Base-by-base conservation (phyloP, 2,888 invertebrate species). In the Pilophorus perplexus region DNA sequence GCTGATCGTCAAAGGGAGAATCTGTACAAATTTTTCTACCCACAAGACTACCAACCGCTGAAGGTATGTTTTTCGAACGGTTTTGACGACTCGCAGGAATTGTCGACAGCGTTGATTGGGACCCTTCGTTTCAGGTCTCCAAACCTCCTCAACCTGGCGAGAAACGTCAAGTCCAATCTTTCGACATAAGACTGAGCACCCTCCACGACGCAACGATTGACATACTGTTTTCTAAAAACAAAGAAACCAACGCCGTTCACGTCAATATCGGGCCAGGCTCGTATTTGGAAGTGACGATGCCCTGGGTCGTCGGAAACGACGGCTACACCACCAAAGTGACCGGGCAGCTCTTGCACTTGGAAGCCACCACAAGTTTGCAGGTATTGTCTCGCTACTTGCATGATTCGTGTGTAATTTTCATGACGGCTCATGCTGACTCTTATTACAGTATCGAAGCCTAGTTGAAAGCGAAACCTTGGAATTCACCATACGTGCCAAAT, bases 1-100 rank as follows among this genome's bases (percentile, higher is more conserved):
- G 98, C 97, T 2, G 98, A 99, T 76, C 83, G 96, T 57, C 98
- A 99, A 77, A 84, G 98, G 70, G 96, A 96, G 76, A 88, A 92
- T 78, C 80, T 99, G 28, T 97, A 93, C 79, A 92, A 88, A 78
- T 95, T 97, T 78, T 99, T 99, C 80, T 97, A 91, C 76, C 98
- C 95, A 5, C 87, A 89, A 71, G 89, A 91, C 76, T 92, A 87
- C 78, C 85, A 88, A 74, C 85, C 87, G 67, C 81, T 91, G 76
- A 85, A 86, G 77, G 84, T 75, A 71, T 67, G 28, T 46, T n/a
- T n/a, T n/a, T n/a, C n/a, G n/a, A n/a, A n/a, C n/a, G n/a, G n/a
- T n/a, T n/a, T n/a, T n/a, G n/a, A n/a, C n/a, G n/a, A n/a, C n/a
- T n/a, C n/a, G n/a, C n/a, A n/a, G n/a, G n/a, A n/a, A n/a, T n/a